Evolutionary conservation across 2,888 invertebrate genomes (phyloP).

Genomic region (Rhingia rostrata): DNA sequence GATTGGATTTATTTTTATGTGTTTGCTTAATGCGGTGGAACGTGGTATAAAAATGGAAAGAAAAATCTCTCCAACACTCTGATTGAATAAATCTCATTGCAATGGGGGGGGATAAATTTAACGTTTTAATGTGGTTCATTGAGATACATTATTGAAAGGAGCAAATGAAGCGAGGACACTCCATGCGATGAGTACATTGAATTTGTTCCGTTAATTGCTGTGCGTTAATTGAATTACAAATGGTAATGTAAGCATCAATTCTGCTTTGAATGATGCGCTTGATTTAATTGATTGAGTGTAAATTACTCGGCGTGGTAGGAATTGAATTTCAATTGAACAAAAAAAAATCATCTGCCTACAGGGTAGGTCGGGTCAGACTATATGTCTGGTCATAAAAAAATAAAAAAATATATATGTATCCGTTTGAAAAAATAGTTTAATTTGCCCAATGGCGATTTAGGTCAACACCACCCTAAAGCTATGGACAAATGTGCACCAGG

Average conservation of each 20-base stretch:
- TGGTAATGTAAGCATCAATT: constrained; percentile 52
- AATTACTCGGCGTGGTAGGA: background rate
- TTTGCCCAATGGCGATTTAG: too few species aligned
- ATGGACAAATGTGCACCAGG: too few species aligned
- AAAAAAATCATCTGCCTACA: background rate
- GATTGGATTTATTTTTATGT: constrained; percentile 40
- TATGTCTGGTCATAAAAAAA: too few species aligned
- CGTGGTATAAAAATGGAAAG: constrained; percentile 26
- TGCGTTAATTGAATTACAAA: constrained; percentile 64
- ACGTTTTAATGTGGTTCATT: constrained; percentile 34
- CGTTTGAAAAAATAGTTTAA: too few species aligned
- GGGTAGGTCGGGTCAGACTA: background rate
- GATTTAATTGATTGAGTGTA: constrained; percentile 54
- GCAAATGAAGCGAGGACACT: constrained; percentile 36
- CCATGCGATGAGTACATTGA: constrained; percentile 45
- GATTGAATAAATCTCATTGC: constrained; percentile 16
- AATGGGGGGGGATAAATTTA: constrained; percentile 5
- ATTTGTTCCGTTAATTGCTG: constrained; percentile 36
- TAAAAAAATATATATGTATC: too few species aligned
- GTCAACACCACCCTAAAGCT: too few species aligned
- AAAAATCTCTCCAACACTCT: background rate
- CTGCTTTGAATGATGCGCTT: constrained; percentile 27
- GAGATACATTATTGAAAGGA: constrained; percentile 34
- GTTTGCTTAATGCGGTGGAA: constrained; percentile 38
- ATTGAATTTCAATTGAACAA: constrained; percentile 12